phyloP scores from a whole-genome alignment of 2,113 vertebrate species.

The Festucalex cinctus region DNA sequence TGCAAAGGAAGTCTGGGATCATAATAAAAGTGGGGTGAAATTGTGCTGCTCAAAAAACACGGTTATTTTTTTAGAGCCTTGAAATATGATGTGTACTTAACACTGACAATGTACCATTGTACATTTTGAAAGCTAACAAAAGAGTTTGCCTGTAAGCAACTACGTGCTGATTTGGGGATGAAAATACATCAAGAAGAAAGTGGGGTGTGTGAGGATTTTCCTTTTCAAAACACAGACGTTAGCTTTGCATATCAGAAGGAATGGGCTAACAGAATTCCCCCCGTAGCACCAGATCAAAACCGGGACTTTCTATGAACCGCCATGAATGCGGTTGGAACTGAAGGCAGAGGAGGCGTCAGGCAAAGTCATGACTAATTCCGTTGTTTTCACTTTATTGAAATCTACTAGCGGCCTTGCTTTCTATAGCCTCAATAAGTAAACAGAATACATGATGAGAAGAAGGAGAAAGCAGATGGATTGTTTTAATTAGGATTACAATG shows the following conservation, averaged over 20 bases:
- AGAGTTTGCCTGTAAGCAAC: slow-evolving; percentile 57
- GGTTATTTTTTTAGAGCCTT: slow-evolving; percentile 20
- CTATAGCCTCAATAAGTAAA: slow-evolving; percentile 40
- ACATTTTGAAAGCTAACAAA: slow-evolving; percentile 58
- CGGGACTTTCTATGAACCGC: slow-evolving; percentile 45
- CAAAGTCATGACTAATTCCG: slow-evolving; percentile 47
- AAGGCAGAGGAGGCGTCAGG: slow-evolving; percentile 29
- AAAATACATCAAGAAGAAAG: slow-evolving; percentile 48
- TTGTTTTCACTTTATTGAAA: slow-evolving; percentile 28
- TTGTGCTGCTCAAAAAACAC: neutral
- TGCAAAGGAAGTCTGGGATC: slow-evolving; percentile 22
- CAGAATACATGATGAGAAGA: slow-evolving; percentile 35
- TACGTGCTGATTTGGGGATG: slow-evolving; percentile 51
- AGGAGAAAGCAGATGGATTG: slow-evolving; percentile 45
- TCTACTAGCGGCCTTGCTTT: slow-evolving; percentile 12
- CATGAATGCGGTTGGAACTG: slow-evolving; percentile 37
- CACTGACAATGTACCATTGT: slow-evolving; percentile 31
- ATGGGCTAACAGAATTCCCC: slow-evolving; percentile 52
- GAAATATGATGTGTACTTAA: slow-evolving; percentile 28
- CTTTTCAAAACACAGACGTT: slow-evolving; percentile 44
- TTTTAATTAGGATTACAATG: slow-evolving; percentile 58
- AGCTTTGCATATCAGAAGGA: slow-evolving; percentile 61
- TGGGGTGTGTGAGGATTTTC: slow-evolving; percentile 46
- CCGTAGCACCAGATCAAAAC: slow-evolving; percentile 58
- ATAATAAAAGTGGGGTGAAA: neutral